Evolutionary conservation across 2,797 vertebrate genomes (phyloP).

Genomic region (Acanthiza pusilla): DNA sequence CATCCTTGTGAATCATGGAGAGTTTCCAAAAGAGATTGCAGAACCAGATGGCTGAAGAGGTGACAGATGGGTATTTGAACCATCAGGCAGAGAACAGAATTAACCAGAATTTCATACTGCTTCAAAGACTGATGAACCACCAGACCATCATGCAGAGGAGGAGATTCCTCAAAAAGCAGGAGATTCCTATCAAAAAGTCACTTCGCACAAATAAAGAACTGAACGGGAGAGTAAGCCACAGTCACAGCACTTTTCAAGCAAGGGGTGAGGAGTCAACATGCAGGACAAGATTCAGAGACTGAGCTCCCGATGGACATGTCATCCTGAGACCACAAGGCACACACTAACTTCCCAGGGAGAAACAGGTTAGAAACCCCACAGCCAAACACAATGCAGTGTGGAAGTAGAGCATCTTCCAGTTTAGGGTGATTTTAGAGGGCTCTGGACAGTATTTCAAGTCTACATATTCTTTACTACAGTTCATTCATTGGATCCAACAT

Average conservation of each 20-base stretch:
- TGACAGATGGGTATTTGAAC: background rate
- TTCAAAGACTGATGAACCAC: background rate
- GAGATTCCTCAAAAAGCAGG: background rate
- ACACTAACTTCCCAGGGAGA: background rate
- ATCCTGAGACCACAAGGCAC: background rate
- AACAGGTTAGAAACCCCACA: background rate
- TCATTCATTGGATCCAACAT: background rate
- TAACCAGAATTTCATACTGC: background rate
- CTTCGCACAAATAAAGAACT: background rate
- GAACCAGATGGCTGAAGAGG: conserved; percentile 19
- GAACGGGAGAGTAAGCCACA: background rate
- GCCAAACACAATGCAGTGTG: background rate
- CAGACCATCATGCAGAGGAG: background rate
- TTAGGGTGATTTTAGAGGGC: background rate
- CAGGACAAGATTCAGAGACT: background rate
- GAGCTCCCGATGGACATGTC: background rate
- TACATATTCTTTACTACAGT: background rate
- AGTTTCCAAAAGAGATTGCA: background rate
- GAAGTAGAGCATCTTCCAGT: background rate
- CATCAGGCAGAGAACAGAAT: background rate
- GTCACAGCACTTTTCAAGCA: background rate
- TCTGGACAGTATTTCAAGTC: background rate
- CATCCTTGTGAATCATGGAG: background rate
- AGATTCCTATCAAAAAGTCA: background rate
- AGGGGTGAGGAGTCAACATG: background rate